Conservation (phyloP, 2,113 vertebrate genomes). For the Paraplagusia blochii region DNA sequence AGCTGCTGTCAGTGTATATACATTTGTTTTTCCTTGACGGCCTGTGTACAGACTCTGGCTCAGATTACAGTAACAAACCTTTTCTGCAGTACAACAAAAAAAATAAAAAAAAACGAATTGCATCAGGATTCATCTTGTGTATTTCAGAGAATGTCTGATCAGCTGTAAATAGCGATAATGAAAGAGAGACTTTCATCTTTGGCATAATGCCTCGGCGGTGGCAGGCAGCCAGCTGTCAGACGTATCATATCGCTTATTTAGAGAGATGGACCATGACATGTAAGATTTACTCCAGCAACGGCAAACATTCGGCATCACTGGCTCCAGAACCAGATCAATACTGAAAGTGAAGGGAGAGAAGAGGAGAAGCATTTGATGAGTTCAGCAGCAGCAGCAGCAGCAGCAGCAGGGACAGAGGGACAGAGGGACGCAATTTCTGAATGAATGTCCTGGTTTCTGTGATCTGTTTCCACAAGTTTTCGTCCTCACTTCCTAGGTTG, state of each 20-base stretch:
- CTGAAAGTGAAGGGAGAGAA: slow-evolving; percentile 9
- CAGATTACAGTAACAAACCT: too few relatives aligned
- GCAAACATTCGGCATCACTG: not conserved
- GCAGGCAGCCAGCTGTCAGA: slow-evolving; percentile 34
- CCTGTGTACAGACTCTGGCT: too few relatives aligned
- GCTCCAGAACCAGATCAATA: slow-evolving; percentile 11
- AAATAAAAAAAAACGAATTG: not conserved
- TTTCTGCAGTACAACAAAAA: too few relatives aligned
- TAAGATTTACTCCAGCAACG: slow-evolving; percentile 14
- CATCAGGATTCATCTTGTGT: slow-evolving; percentile 8
- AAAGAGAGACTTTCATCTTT: slow-evolving; percentile 33
- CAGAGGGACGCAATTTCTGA: not conserved
- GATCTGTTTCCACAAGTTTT: not conserved
- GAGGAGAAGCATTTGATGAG: slow-evolving; percentile 13
- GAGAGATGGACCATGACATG: slow-evolving; percentile 25
- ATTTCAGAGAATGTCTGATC: slow-evolving; percentile 16
- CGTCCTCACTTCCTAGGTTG: not conserved
- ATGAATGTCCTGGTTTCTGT: not conserved
- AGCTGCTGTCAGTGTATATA: too few relatives aligned
- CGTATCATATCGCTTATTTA: slow-evolving; percentile 30
- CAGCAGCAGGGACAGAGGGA: not conserved
- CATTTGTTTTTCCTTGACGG: too few relatives aligned
- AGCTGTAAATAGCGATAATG: slow-evolving; percentile 25
- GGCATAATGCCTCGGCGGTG: slow-evolving; percentile 19
- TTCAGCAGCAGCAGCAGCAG: not conserved